Base-by-base conservation (phyloP, 2,113 vertebrate genomes). In the Amia ocellicauda region DNA sequence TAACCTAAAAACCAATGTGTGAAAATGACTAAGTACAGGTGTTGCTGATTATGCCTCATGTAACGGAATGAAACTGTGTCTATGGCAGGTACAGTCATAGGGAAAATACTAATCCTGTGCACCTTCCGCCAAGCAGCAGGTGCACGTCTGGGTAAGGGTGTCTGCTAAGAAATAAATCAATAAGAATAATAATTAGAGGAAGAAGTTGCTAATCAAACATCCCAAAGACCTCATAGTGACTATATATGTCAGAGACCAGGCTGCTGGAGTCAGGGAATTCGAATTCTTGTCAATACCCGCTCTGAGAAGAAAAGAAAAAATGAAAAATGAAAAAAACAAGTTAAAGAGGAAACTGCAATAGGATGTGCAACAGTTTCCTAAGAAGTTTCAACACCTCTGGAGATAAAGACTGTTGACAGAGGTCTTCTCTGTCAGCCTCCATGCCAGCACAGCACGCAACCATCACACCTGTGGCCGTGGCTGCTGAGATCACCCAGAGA, bases 291-390 rank as follows among this genome's bases (percentile, higher is more conserved):
- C 42, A 57, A 47, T 16, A 31, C 61, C 62, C 29, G 52, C 53
- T 1, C 28, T 45, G 19, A 72, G 65, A 72, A 50, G 68, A 76
- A 76, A 81, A 68, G 70, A 71, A 31, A 61, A 82, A 63, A 76
- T 69, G 76, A 70, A 82, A 80, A 84, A n/a, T n/a, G n/a, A n/a
- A 76, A 76, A 81, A 68, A 71, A 71, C 49, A 61, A 82, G 64
- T 76, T 69, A 75, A 70, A 82, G 82, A 84, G 86, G 86, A 89
- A 89, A 81, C 79, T 85, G 85, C 85, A 87, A 88, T 85, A 86
- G 83, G 88, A 87, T 86, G 88, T 88, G 88, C 78, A 83, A 86
- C 78, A 83, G 81, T 87, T 86, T 88, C 86, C 86, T 83, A 80
- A 88, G 83, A 88, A 86, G 81, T 88, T 88, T 85, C 85, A 84